Percentiles rank a stretch among this genome's conserved stretches.
Evolutionary conservation across 2,888 invertebrate species (phyloP).

Genomic region (Xylocampa areola): DNA sequence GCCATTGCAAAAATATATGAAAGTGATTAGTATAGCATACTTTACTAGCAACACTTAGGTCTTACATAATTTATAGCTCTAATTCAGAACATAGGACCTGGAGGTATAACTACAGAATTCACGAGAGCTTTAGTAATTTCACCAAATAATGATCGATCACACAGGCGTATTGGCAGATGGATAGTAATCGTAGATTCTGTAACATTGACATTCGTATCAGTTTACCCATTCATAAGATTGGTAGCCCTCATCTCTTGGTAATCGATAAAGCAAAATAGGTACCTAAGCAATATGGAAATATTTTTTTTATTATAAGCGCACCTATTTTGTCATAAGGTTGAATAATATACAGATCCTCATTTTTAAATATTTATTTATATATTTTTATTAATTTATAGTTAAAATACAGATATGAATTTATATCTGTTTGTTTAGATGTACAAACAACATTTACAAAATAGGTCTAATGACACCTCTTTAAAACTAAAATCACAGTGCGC

Average conservation of each 20-base stretch:
- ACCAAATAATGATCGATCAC: not conserved
- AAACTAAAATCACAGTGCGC: slow-evolving; percentile 60
- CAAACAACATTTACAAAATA: slow-evolving; percentile 12
- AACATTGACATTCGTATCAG: too few species aligned
- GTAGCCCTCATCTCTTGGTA: too few species aligned
- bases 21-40: not conserved
- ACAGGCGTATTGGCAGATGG: not conserved
- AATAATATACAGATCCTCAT: slow-evolving; percentile 16
- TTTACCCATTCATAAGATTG: too few species aligned
- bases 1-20: slow-evolving; percentile 5
- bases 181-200: not conserved
- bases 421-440: slow-evolving; percentile 12
- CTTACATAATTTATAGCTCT: not conserved
- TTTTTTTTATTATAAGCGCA: too few species aligned
- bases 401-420: slow-evolving; percentile 3
- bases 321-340: too few species aligned
- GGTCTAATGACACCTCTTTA: slow-evolving; percentile 29
- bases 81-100: too few species aligned
- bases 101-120: not conserved
- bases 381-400: slow-evolving; percentile 7
- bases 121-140: not conserved
- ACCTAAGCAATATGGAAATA: too few species aligned
- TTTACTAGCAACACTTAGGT: not conserved
- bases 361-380: slow-evolving; percentile 21
- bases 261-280: too few species aligned